These are phyloP conservation scores for Enhydra lutris DNA, from an alignment of 2,113 vertebrate species.

Conservation along the genomic window DNA sequence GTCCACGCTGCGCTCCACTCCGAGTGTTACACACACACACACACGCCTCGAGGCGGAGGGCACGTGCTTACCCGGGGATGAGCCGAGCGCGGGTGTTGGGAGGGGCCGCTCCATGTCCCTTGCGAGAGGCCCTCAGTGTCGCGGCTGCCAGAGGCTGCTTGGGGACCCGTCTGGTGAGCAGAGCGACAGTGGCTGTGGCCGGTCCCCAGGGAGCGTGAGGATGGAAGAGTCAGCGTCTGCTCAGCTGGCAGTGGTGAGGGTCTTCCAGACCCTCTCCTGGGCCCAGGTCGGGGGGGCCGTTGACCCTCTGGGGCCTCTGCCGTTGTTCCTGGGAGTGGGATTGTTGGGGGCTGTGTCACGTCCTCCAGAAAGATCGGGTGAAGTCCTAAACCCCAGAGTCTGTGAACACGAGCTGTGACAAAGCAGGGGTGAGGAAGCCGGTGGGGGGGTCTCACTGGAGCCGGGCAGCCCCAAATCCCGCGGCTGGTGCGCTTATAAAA, in stretches of 20 bases:
- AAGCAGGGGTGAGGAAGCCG: background rate
- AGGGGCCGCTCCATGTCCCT: background rate
- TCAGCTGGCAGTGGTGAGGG: background rate
- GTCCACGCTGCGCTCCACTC: rapidly evolving
- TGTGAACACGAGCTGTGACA: background rate
- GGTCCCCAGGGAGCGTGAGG: background rate
- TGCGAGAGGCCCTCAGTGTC: rapidly evolving
- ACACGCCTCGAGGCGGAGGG: background rate
- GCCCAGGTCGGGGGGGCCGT: background rate
- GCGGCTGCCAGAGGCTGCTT: background rate
- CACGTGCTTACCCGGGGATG: background rate
- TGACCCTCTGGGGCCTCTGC: background rate
- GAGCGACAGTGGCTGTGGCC: background rate
- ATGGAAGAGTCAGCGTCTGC: background rate
- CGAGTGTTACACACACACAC: background rate
- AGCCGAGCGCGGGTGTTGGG: background rate
- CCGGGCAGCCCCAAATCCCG: background rate
- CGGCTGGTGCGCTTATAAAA: background rate
- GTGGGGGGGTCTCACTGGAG: background rate
- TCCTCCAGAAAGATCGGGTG: background rate
- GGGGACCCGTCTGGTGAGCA: background rate
- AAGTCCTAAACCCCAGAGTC: background rate
- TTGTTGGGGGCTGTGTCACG: background rate
- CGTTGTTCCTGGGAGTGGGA: background rate
- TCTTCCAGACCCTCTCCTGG: background rate